A percentile compares a stretch with the other conserved stretches of the same genome.
These are phyloP conservation scores for human DNA, from an alignment of 2,113 vertebrate species.

Conservation along the genomic window GRCh38 chr18:23371501-23372000, in stretches of 20 bases:
- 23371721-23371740: background rate
- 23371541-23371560: background rate
- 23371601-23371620: background rate
- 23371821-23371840: background rate
- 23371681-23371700: background rate
- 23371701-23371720: background rate
- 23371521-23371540: accelerated
- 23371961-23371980: no score
- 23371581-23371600: background rate
- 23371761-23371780: background rate
- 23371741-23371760: background rate
- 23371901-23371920: background rate
- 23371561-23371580: no score
- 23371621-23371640: background rate
- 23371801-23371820: background rate
- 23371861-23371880: background rate
- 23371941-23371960: no score
- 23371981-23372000: no score
- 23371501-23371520: background rate
- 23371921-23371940: no score
- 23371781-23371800: background rate
- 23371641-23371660: background rate
- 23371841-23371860: background rate
- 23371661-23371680: background rate
- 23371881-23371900: background rate